Base-by-base conservation (phyloP, 2,113 vertebrate genomes). In the Pycnonotus jocosus region DNA sequence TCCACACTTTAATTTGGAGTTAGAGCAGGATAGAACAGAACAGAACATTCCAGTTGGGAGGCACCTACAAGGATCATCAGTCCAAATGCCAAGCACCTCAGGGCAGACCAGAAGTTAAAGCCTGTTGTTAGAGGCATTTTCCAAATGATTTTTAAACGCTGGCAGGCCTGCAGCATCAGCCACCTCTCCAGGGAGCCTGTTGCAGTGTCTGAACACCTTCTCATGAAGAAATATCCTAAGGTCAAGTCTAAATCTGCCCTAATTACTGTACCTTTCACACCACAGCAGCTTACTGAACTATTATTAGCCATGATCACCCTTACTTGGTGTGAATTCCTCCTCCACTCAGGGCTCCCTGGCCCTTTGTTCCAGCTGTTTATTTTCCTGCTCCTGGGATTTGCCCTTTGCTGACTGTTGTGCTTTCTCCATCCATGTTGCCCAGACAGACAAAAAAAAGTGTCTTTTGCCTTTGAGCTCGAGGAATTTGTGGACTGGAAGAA, bases 1-100 rank as follows among this genome's bases (percentile, higher is more conserved):
- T 8, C 33, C 33, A 22, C 14, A 14, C 17, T 7, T 31, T 19
- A 7, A 3, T 30, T 60, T 62, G 65, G 11, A 23, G 37, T 24
- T 19, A 8, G 7, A 18, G 5, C 1, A 51, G 27, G 19, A 23
- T 0, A 31, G 27, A 30, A 35, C 2, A 37, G 33, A 48, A 24
- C 17, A 24, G 6, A 22, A 19, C 2, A 7, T 27, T 58, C 37
- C 44, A 15, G 14, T 4, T 9, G 33, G 42, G 54, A 54, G 15
- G 9, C 38, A 12, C 28, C 28, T 35, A 11, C 33, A 27, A 11
- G 0, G 7, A 15, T 4, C 9, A 12, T 19, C 35, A 25, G 16
- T 13, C 64, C 44, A 37, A 20, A 30, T 10, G 35, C 25, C 45
- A 30, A 10, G 5, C 44, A 6, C 25, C 23, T n/a, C 47, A 19